A percentile compares a stretch with the other conserved stretches of the same genome.
Evolutionary conservation across 2,797 vertebrate genomes (phyloP).

Genomic region (Manis javanica): DNA sequence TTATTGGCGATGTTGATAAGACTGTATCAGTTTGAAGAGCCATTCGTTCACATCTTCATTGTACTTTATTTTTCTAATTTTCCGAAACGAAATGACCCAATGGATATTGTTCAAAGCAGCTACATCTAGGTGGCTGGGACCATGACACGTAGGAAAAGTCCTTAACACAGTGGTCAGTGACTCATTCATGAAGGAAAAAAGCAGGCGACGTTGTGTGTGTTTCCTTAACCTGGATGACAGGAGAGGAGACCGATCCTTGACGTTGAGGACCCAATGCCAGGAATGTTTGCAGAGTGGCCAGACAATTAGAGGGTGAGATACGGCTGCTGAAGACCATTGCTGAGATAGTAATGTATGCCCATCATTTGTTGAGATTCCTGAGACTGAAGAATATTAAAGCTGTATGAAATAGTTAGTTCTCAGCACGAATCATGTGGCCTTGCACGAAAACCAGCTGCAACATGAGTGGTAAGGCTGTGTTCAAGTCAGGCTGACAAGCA

Average conservation of each 20-base stretch:
- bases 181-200: not conserved
- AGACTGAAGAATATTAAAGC: constrained; percentile 70
- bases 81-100: not conserved
- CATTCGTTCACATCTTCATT: not conserved
- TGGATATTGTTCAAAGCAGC: not conserved
- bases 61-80: constrained; percentile 52
- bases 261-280: constrained; percentile 50
- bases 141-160: not conserved
- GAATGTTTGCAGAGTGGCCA: constrained; percentile 62
- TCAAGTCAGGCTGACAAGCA: not conserved
- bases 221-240: constrained; percentile 65
- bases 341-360: constrained; percentile 74
- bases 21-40: constrained; percentile 60
- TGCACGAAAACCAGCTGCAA: constrained; percentile 58
- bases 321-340: constrained; percentile 66
- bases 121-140: not conserved
- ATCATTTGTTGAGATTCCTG: constrained; percentile 73
- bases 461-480: constrained; percentile 42
- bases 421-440: constrained; percentile 69
- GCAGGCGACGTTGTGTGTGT: not conserved
- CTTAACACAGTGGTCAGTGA: not conserved
- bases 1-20: constrained; percentile 70
- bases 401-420: constrained; percentile 80
- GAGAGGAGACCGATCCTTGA: constrained; percentile 28
- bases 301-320: constrained; percentile 75